Percentiles rank a stretch among this genome's conserved stretches.
These are phyloP conservation scores for Rhinella marina DNA, from an alignment of 2,797 vertebrate species.

Conservation along the genomic window DNA sequence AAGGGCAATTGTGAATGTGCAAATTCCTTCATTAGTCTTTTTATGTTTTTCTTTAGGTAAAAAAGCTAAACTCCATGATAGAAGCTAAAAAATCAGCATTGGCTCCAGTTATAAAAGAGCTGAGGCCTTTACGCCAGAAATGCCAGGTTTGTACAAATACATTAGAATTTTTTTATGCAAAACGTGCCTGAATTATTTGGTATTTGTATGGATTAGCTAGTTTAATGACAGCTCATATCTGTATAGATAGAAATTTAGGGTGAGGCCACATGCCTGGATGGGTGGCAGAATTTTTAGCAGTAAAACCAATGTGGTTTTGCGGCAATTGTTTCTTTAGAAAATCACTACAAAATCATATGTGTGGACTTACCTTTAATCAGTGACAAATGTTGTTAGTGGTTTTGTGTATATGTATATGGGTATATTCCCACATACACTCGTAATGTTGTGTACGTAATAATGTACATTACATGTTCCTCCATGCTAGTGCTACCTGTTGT, in stretches of 20 bases:
- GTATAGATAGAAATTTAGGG: not conserved
- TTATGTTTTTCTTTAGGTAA: slow-evolving; percentile 78
- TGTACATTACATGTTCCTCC: no score
- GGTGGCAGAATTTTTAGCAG: not conserved
- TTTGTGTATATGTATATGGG: no score
- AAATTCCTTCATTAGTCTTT: not conserved
- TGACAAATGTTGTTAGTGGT: not conserved
- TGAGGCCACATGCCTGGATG: not conserved
- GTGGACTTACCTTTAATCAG: not conserved
- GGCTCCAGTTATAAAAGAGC: slow-evolving; percentile 92
- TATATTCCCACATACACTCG: no score
- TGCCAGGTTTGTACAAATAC: slow-evolving; percentile 79
- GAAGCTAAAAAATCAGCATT: slow-evolving; percentile 90
- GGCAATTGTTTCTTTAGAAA: not conserved
- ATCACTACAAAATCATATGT: not conserved
- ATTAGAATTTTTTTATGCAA: not conserved
- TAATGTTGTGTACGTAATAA: not conserved
- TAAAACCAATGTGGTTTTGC: not conserved
- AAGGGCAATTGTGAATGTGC: not conserved
- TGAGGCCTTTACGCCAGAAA: slow-evolving; percentile 87
- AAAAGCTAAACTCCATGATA: slow-evolving; percentile 87
- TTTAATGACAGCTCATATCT: not conserved
- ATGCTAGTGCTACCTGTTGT: no score
- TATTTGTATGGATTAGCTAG: not conserved
- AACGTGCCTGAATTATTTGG: not conserved